Base-by-base conservation (phyloP, 1,140 invertebrate species). In the Lepidotrigona ventralis region DNA sequence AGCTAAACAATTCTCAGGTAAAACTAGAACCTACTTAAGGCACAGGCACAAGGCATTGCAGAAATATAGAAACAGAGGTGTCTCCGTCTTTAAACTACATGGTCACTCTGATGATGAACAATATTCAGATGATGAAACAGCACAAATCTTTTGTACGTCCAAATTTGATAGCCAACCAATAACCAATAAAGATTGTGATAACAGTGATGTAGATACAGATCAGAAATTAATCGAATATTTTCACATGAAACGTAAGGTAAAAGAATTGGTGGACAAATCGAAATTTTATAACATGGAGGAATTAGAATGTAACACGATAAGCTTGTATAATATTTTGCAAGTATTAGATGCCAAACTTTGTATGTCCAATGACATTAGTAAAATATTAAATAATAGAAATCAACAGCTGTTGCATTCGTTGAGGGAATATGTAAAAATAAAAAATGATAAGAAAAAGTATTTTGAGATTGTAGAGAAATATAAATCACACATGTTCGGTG, bases 1-100 rank as follows among this genome's bases (percentile, higher is more conserved):
- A 79, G 90, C 94, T 21, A 89, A 89, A 17, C 68, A 90, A 63
- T 90, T 95, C 54, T 85, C 91, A 2, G 90, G 91, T n/a, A 94
- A 94, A 79, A 92, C 92, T 11, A 92, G 95, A 46, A 94, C 93
- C 14, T 94, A 95, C 83, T 86, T 95, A 56, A 92, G 95, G 58
- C 94, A 95, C 80, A 92, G 95, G 8, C 94, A 93, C 64, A 19
- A 86, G 2, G 90, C 94, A 0, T 92, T 95, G 2, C 33, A 81
- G 12, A 85, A 15, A 21, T 83, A 84, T 11, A 17, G 60, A 21
- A 54, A 23, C 0, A 84, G 17, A n/a, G 81, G 54, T 87, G 71
- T 79, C 69, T 81, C 56, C 74, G n/a, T 79, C 5, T 1, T 23
- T 21, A 33, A 66, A 19, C 71, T 89, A 66, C 87, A 85, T 66